Conservation (phyloP, 2,888 invertebrate species). For the Neria commutata region DNA sequence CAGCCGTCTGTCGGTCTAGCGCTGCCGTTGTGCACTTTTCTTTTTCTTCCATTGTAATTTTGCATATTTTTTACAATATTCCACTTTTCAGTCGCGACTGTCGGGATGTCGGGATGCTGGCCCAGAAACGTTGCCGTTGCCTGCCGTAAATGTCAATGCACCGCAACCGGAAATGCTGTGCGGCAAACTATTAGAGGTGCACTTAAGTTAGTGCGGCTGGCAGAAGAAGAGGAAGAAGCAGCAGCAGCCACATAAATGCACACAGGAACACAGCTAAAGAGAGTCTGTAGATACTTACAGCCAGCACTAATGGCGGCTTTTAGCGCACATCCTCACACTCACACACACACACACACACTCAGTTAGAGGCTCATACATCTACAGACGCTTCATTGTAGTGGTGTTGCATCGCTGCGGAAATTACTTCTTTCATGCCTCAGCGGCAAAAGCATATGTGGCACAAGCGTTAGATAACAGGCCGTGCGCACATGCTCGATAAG, state of each 20-base stretch:
- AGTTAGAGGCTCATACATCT: not conserved
- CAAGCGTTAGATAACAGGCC: too few species aligned
- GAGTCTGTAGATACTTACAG: too few species aligned
- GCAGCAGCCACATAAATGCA: too few species aligned
- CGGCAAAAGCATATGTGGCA: too few species aligned
- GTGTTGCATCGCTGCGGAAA: not conserved
- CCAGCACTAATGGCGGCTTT: not conserved
- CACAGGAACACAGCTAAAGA: not conserved
- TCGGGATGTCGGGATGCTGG: not conserved
- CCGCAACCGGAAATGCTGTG: constrained; percentile 51
- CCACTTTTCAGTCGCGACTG: too few species aligned
- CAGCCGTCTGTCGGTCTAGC: too few species aligned
- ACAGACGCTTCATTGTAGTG: not conserved
- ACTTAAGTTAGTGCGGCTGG: constrained; percentile 51
- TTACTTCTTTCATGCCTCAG: not conserved
- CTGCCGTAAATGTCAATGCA: constrained; percentile 12
- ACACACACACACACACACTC: not conserved
- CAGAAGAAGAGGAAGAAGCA: too few species aligned
- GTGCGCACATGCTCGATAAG: too few species aligned
- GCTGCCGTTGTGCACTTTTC: too few species aligned
- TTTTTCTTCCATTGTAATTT: not conserved
- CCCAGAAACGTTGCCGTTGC: not conserved
- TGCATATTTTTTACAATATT: not conserved
- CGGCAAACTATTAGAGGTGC: constrained; percentile 58
- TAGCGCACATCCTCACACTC: not conserved